These are phyloP conservation scores for Zalophus californianus DNA, from an alignment of 2,797 vertebrate genomes.

Conservation along the genomic window DNA sequence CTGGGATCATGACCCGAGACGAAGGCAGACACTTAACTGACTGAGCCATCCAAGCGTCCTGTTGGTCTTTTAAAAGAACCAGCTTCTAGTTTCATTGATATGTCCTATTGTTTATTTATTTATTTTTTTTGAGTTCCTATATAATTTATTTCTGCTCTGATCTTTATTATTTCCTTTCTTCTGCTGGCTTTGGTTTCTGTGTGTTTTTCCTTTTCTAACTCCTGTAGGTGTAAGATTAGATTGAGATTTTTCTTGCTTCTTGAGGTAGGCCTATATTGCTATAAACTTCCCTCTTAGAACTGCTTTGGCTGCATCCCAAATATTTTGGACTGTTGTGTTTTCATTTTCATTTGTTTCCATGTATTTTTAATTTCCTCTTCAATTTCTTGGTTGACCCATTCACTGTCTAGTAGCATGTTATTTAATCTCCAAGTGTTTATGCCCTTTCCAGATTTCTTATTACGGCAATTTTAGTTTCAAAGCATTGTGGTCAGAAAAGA, in stretches of 20 bases:
- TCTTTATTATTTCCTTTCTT: not conserved
- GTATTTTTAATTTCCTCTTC: not conserved
- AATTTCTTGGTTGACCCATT: not conserved
- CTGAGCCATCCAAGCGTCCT: not conserved
- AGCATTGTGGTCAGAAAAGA: not conserved
- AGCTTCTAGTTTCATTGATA: not conserved
- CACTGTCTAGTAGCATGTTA: not conserved
- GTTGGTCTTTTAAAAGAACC: not conserved
- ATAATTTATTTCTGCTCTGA: not conserved
- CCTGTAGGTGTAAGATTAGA: not conserved
- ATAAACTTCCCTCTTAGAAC: not conserved
- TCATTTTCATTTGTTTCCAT: not conserved
- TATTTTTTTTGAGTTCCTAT: not conserved
- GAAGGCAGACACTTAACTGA: too few species aligned
- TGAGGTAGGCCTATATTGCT: not conserved
- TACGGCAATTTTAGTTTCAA: not conserved
- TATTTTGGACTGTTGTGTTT: not conserved
- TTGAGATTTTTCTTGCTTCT: not conserved
- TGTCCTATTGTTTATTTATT: not conserved
- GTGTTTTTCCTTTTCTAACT: not conserved
- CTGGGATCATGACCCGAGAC: too few species aligned
- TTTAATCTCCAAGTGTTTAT: not conserved
- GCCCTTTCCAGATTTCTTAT: not conserved
- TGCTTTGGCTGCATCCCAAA: not conserved
- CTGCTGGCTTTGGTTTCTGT: not conserved